Conservation (phyloP, 2,797 vertebrate species). For the Glyptemys insculpta region DNA sequence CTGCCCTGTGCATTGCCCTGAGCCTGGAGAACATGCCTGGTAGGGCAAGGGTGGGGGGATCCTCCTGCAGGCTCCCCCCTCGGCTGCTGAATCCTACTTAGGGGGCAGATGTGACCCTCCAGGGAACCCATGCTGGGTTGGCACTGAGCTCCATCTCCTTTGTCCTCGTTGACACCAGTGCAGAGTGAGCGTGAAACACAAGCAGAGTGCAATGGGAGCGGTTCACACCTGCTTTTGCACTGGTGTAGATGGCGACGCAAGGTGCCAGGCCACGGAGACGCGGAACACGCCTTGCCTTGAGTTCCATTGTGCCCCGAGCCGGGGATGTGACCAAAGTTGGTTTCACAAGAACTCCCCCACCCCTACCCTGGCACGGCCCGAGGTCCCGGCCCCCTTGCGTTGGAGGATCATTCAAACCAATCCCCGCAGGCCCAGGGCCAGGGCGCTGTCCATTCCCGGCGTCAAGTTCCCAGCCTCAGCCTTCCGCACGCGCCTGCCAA, state of each 20-base stretch:
- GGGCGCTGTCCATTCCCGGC: neutral
- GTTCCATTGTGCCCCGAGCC: neutral
- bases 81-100: neutral
- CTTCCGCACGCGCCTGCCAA: too few relatives aligned
- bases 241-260: neutral
- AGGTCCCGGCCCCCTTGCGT: neutral
- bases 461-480: neutral
- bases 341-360: neutral
- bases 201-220: neutral
- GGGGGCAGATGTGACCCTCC: too few relatives aligned
- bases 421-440: neutral
- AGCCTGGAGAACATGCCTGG: neutral
- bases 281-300: neutral
- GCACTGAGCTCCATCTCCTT: neutral
- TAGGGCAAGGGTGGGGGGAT: too few relatives aligned
- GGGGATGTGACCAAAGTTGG: neutral
- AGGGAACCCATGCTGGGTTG: neutral
- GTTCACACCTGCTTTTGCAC: neutral
- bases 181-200: neutral
- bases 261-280: neutral
- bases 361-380: neutral
- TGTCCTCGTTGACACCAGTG: neutral
- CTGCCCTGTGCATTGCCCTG: neutral
- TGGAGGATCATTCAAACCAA: neutral
- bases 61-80: too few relatives aligned